These are phyloP conservation scores for Miltochrista miniata DNA, from an alignment of 2,888 invertebrate species.

Conservation along the genomic window DNA sequence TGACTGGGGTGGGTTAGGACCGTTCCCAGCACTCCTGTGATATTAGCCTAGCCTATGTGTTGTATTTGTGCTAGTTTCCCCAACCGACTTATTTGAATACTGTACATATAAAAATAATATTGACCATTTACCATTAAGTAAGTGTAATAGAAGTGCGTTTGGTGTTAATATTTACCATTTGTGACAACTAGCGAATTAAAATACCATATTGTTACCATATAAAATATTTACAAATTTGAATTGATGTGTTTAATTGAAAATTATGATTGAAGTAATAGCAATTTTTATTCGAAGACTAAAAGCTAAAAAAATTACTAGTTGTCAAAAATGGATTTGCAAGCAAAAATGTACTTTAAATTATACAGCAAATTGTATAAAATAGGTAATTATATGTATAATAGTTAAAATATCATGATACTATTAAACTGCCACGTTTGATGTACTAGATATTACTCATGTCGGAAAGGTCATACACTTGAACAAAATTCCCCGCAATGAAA, in stretches of 20 bases:
- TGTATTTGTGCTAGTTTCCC: conserved; percentile 81
- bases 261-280: background rate
- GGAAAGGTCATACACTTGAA: conserved; percentile 35
- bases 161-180: conserved; percentile 54
- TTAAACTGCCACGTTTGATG: conserved; percentile 32
- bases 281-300: too few relatives aligned
- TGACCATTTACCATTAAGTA: conserved; percentile 74
- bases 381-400: conserved; percentile 58
- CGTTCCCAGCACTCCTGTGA: conserved; percentile 83
- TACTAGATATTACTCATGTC: conserved; percentile 22
- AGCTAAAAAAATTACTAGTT: conserved; percentile 34
- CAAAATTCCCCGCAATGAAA: conserved; percentile 36
- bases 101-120: conserved; percentile 71
- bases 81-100: conserved; percentile 70
- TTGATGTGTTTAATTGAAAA: too few relatives aligned
- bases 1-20: conserved; percentile 55
- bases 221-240: too few relatives aligned
- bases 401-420: conserved; percentile 21
- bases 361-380: conserved; percentile 56
- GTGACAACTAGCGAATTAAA: conserved; percentile 43
- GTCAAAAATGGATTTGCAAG: conserved; percentile 51
- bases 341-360: conserved; percentile 66
- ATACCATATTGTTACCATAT: too few relatives aligned
- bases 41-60: conserved; percentile 83
- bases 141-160: conserved; percentile 67